phyloP scores from a whole-genome alignment of 2,797 vertebrate species.

The Amphiprion clarkii region DNA sequence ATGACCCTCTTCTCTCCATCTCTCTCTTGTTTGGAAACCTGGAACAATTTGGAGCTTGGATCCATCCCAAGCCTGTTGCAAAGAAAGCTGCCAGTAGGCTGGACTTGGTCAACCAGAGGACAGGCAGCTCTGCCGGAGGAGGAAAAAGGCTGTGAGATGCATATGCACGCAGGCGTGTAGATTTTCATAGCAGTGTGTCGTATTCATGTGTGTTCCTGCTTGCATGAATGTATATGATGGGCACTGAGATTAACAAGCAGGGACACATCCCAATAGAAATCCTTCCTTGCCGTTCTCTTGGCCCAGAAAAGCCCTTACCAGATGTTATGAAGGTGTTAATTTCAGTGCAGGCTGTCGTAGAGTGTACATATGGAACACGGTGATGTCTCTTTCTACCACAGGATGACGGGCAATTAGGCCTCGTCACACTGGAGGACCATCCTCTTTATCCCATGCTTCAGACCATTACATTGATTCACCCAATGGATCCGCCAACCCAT shows the following conservation, averaged over 20 bases:
- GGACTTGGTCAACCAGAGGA: constrained; percentile 73
- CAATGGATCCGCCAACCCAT: constrained; percentile 72
- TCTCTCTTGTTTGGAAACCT: constrained; percentile 67
- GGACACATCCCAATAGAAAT: constrained; percentile 66
- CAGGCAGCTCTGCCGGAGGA: constrained; percentile 63
- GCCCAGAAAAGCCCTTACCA: constrained; percentile 76
- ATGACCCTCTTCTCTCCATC: constrained; percentile 35
- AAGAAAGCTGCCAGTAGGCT: constrained; percentile 59
- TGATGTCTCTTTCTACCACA: constrained; percentile 84
- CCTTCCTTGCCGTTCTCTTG: constrained; percentile 64
- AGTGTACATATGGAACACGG: constrained; percentile 73
- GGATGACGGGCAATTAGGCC: constrained; percentile 85
- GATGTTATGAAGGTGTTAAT: constrained; percentile 88
- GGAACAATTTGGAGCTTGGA: constrained; percentile 47
- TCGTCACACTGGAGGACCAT: constrained; percentile 78
- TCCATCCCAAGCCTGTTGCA: constrained; percentile 42
- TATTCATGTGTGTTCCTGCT: constrained; percentile 22
- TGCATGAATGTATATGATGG: constrained; percentile 42
- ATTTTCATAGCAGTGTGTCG: constrained; percentile 27
- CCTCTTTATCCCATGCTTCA: constrained; percentile 77
- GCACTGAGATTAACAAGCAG: constrained; percentile 55
- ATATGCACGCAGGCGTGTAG: constrained; percentile 14
- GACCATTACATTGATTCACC: constrained; percentile 79
- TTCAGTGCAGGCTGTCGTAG: constrained; percentile 78
- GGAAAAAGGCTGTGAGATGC: constrained; percentile 50